Conservation (phyloP, 2,797 vertebrate genomes). For the Tragopan temminckii region DNA sequence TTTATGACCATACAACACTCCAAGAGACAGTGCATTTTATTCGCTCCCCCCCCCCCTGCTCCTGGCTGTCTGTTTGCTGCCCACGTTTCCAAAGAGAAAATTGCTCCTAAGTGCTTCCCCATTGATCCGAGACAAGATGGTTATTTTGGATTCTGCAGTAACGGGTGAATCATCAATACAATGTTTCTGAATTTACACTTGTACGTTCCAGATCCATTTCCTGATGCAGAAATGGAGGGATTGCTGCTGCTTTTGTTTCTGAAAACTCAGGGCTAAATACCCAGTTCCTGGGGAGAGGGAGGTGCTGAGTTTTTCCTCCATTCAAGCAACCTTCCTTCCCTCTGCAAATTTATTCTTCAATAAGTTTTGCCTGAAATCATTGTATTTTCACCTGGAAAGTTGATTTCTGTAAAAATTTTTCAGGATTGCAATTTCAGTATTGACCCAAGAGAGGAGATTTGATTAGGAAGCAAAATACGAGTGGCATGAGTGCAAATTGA, state of each 20-base stretch:
- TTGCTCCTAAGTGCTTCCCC: slow-evolving; percentile 61
- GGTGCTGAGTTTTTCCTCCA: not conserved
- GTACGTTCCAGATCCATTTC: not conserved
- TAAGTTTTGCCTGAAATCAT: not conserved
- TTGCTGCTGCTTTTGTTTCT: not conserved
- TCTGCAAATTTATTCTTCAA: not conserved
- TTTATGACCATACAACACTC: not conserved
- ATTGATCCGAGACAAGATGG: slow-evolving; percentile 25
- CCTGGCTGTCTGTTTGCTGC: not conserved
- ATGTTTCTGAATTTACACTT: slow-evolving; percentile 24
- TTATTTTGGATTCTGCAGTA: slow-evolving; percentile 2
- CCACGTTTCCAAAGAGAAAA: slow-evolving; percentile 47
- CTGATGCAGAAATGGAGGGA: not conserved
- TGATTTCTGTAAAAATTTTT: not conserved
- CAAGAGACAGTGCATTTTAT: not conserved
- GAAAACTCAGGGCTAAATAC: not conserved
- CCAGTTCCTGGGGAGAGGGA: not conserved
- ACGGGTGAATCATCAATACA: slow-evolving; percentile 7
- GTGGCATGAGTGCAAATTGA: not conserved
- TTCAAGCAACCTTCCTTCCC: not conserved
- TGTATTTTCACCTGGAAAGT: not conserved
- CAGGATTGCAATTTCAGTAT: not conserved
- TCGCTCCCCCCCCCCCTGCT: rapidly evolving
- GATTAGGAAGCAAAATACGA: not conserved
- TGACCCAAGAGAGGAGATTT: not conserved